Percentiles rank a stretch among this genome's conserved stretches.
Evolutionary conservation across 2,888 invertebrate species (phyloP).

Genomic region (Aphodius granarius): DNA sequence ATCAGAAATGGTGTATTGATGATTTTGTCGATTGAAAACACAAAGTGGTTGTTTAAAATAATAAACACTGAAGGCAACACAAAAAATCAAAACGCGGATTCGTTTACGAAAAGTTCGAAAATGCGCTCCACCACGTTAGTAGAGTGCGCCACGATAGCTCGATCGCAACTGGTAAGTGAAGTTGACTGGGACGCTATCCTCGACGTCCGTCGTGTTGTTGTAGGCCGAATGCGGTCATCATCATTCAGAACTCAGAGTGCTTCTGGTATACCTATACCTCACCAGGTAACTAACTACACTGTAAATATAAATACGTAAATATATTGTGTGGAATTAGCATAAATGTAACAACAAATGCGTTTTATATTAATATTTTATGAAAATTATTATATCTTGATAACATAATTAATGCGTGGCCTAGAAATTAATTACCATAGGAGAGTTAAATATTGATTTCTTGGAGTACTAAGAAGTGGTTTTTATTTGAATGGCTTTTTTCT

Average conservation of each 20-base stretch:
- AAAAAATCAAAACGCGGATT: background rate
- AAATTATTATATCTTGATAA: no score
- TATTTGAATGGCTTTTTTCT: no score
- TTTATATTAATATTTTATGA: no score
- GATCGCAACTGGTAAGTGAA: background rate
- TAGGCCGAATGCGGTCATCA: background rate
- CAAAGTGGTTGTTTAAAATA: background rate
- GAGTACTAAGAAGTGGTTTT: no score
- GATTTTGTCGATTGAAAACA: background rate
- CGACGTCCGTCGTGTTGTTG: background rate
- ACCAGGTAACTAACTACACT: background rate
- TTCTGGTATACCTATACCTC: background rate
- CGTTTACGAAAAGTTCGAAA: background rate
- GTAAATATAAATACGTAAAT: background rate
- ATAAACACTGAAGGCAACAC: background rate
- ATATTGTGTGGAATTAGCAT: background rate
- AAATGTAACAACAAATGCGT: background rate
- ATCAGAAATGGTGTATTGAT: background rate
- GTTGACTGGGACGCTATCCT: background rate
- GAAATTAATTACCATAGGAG: no score
- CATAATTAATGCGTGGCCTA: no score
- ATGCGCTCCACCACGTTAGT: background rate
- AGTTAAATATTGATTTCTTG: no score
- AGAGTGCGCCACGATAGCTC: background rate
- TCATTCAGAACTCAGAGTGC: background rate